Conservation (phyloP, 2,888 invertebrate species). For the Eurytoma adleriae region DNA sequence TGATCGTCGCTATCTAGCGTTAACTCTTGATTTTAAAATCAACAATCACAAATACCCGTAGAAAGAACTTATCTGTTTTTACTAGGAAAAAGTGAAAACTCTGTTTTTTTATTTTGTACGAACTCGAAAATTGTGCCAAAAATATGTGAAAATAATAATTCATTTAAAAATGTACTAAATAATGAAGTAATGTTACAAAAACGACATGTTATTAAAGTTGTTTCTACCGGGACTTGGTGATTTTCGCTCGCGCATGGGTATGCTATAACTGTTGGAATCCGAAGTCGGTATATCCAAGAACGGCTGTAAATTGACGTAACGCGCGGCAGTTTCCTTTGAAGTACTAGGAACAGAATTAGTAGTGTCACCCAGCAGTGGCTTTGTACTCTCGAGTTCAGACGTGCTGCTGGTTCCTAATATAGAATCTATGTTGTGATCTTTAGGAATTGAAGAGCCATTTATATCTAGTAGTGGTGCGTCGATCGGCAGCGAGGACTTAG, state of each 20-base stretch:
- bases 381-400: slow-evolving; percentile 48
- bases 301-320: slow-evolving; percentile 68
- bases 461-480: slow-evolving; percentile 44
- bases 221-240: slow-evolving; percentile 31
- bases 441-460: slow-evolving; percentile 12
- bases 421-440: slow-evolving; percentile 31
- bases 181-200: slow-evolving; percentile 33
- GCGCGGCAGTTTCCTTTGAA: slow-evolving; percentile 34
- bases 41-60: slow-evolving; percentile 25
- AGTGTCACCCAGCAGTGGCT: slow-evolving; percentile 40
- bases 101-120: background rate
- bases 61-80: slow-evolving; percentile 10
- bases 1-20: slow-evolving; percentile 16
- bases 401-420: slow-evolving; percentile 10
- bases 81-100: slow-evolving; percentile 9
- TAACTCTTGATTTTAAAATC: background rate
- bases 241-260: slow-evolving; percentile 52
- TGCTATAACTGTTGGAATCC: slow-evolving; percentile 30
- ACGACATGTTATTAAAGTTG: slow-evolving; percentile 45
- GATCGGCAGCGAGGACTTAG: background rate
- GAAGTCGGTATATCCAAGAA: slow-evolving; percentile 17
- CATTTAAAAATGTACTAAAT: background rate
- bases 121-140: background rate
- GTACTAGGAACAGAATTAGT: background rate
- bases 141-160: background rate